These are phyloP conservation scores for Andrena flavipes DNA, from an alignment of 2,888 invertebrate species.

Conservation along the genomic window DNA sequence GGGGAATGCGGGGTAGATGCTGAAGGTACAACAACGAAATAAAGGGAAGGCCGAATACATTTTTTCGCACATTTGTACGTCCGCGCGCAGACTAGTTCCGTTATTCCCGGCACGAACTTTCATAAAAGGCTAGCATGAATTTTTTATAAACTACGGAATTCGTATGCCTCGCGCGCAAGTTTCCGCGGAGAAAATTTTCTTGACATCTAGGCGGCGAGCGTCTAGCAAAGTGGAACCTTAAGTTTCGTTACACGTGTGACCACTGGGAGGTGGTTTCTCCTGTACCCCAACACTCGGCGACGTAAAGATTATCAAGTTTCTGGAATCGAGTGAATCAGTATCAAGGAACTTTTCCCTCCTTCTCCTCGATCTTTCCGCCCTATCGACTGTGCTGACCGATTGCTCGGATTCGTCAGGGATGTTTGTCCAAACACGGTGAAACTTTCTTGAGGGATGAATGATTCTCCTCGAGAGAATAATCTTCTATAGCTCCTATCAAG, in stretches of 20 bases:
- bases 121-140: slow-evolving; percentile 53
- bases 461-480: slow-evolving; percentile 3
- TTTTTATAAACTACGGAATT: slow-evolving; percentile 57
- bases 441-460: slow-evolving; percentile 1
- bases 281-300: neutral
- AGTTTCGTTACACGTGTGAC: slow-evolving; percentile 65
- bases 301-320: slow-evolving; percentile 53
- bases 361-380: neutral
- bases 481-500: neutral
- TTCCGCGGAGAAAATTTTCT: slow-evolving; percentile 43
- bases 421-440: neutral
- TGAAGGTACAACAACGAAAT: slow-evolving; percentile 15
- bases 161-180: slow-evolving; percentile 30
- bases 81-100: slow-evolving; percentile 24
- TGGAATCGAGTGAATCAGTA: neutral
- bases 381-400: neutral
- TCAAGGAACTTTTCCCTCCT: neutral
- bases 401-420: neutral
- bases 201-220: slow-evolving; percentile 30
- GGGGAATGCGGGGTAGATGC: neutral
- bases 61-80: slow-evolving; percentile 49
- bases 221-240: slow-evolving; percentile 44
- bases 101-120: slow-evolving; percentile 58
- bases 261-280: slow-evolving; percentile 33
- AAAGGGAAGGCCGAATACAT: slow-evolving; percentile 38